Evolutionary conservation across 2,888 invertebrate genomes (phyloP).

Genomic region (Dendrolimus houi): DNA sequence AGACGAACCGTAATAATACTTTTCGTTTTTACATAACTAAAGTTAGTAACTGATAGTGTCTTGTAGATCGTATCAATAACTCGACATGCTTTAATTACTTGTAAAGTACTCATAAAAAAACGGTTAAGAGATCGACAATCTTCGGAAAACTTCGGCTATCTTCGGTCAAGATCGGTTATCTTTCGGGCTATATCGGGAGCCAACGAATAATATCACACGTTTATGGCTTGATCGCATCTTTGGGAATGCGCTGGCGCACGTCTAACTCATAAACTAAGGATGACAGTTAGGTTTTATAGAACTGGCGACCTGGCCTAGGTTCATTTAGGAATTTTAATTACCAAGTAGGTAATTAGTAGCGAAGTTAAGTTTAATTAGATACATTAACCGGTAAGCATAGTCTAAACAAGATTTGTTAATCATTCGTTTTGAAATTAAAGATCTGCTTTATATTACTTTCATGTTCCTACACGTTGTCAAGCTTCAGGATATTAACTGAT

Average conservation of each 20-base stretch:
- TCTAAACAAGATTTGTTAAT: no score
- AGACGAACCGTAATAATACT: no score
- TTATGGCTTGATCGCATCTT: neutral
- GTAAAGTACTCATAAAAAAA: conserved; percentile 43
- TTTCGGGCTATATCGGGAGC: neutral
- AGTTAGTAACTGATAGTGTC: no score
- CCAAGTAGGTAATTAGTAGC: neutral
- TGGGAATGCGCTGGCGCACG: neutral
- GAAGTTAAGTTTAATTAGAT: neutral
- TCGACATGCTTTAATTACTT: conserved; percentile 23
- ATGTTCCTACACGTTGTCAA: no score
- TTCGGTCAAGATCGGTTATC: conserved; percentile 32
- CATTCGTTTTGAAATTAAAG: no score
- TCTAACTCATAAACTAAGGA: neutral
- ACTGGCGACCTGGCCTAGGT: neutral
- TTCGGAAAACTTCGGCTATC: conserved; percentile 42
- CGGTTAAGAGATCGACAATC: conserved; percentile 32
- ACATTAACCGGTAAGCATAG: neutral
- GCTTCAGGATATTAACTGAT: no score
- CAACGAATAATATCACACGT: neutral
- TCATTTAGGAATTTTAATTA: neutral
- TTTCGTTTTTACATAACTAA: no score
- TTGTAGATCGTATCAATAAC: no score
- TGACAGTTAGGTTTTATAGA: neutral
- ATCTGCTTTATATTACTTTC: no score